Conservation (phyloP, 2,797 vertebrate species). For the Ciconia nigra region DNA sequence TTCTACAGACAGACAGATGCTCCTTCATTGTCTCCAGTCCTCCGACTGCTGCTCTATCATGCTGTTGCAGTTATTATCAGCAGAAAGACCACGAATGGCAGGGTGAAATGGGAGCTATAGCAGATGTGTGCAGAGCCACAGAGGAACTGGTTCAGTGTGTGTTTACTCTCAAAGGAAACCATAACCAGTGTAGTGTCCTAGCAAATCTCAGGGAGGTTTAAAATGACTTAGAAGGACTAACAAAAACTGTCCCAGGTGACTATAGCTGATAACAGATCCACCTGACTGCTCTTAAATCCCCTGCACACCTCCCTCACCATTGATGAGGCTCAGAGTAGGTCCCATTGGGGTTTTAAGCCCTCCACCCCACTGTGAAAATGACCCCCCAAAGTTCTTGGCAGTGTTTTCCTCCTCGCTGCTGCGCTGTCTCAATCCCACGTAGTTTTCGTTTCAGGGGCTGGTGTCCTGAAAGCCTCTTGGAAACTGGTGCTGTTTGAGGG, state of each 20-base stretch:
- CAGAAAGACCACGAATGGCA: not conserved
- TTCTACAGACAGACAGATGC: not conserved
- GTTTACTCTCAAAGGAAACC: not conserved
- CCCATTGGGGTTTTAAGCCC: not conserved
- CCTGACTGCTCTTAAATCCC: not conserved
- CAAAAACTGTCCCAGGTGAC: not conserved
- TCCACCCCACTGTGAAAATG: accelerated
- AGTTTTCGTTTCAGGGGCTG: not conserved
- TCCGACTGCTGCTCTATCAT: not conserved
- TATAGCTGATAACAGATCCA: not conserved
- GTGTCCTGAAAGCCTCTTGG: not conserved
- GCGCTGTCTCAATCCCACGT: accelerated
- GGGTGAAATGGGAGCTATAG: not conserved
- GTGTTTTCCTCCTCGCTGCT: not conserved
- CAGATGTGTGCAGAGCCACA: not conserved
- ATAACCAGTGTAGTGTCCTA: not conserved
- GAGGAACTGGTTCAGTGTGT: not conserved
- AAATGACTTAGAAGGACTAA: not conserved
- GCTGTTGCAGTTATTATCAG: not conserved
- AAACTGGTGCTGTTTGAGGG: not conserved
- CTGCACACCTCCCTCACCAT: not conserved
- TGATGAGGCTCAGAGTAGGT: not conserved
- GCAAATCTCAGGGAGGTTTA: not conserved
- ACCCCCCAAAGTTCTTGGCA: not conserved
- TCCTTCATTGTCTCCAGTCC: not conserved